These are phyloP conservation scores for Papilio xuthus DNA, from an alignment of 1,140 invertebrate species.

Conservation along the genomic window DNA sequence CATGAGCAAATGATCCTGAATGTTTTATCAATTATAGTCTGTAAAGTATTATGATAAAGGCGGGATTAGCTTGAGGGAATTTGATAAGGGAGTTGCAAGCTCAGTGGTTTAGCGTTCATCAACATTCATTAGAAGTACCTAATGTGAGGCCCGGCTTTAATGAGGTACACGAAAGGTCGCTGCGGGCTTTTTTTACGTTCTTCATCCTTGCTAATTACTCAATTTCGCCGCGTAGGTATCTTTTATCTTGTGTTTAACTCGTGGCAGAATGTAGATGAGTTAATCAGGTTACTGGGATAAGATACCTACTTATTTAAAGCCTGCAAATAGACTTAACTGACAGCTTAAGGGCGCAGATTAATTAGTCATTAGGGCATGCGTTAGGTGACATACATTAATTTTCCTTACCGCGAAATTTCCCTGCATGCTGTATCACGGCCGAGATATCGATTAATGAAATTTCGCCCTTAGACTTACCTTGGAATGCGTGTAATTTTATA, in stretches of 20 bases:
- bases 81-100: constrained; percentile 28
- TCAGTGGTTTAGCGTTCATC: constrained; percentile 28
- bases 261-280: constrained; percentile 10
- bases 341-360: neutral
- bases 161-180: constrained; percentile 38
- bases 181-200: constrained; percentile 30
- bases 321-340: neutral
- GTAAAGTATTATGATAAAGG: constrained; percentile 21
- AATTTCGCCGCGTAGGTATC: constrained; percentile 25
- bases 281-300: constrained; percentile 20
- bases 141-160: constrained; percentile 36
- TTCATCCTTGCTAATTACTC: constrained; percentile 35
- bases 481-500: too few species aligned
- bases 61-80: constrained; percentile 21
- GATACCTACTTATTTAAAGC: neutral
- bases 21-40: constrained; percentile 12
- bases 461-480: too few species aligned
- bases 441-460: too few species aligned
- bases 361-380: too few species aligned
- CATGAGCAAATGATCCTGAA: neutral
- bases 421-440: too few species aligned
- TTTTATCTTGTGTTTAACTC: constrained; percentile 23
- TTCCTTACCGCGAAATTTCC: too few species aligned
- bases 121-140: constrained; percentile 37
- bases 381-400: too few species aligned